Evolutionary conservation across 2,888 invertebrate genomes (phyloP).

Genomic region (Habrosyne pyritoides): DNA sequence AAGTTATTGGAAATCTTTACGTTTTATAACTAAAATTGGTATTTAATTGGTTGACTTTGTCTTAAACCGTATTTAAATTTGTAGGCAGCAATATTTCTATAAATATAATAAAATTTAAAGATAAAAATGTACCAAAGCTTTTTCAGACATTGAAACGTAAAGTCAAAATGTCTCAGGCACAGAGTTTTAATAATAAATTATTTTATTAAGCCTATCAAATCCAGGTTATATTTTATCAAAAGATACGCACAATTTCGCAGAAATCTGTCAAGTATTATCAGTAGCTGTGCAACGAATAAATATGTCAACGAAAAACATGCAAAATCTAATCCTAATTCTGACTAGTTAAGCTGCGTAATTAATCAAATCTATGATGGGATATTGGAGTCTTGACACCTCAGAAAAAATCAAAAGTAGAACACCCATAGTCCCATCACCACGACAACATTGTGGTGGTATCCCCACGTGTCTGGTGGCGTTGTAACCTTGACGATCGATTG

Average conservation of each 20-base stretch:
- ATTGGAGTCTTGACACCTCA: neutral
- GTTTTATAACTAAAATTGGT: neutral
- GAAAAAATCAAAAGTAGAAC: neutral
- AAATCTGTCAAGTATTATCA: neutral
- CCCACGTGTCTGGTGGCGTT: constrained; percentile 50
- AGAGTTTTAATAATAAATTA: no score
- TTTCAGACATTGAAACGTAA: no score
- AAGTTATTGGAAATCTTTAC: neutral
- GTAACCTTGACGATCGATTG: constrained; percentile 80
- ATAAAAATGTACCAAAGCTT: no score
- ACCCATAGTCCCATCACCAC: constrained; percentile 15
- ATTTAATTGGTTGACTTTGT: neutral
- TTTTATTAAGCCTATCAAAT: neutral
- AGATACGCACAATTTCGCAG: neutral
- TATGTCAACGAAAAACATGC: neutral
- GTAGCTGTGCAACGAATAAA: neutral
- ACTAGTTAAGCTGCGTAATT: no score
- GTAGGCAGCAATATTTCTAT: no score
- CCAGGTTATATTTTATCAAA: neutral
- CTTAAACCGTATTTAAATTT: no score
- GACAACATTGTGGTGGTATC: constrained; percentile 20
- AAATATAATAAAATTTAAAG: no score
- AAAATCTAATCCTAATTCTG: neutral
- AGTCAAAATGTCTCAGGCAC: no score
- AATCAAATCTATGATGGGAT: neutral